Base-by-base conservation (phyloP, 1,140 invertebrate genomes). In the Ceratina calcarata region DNA sequence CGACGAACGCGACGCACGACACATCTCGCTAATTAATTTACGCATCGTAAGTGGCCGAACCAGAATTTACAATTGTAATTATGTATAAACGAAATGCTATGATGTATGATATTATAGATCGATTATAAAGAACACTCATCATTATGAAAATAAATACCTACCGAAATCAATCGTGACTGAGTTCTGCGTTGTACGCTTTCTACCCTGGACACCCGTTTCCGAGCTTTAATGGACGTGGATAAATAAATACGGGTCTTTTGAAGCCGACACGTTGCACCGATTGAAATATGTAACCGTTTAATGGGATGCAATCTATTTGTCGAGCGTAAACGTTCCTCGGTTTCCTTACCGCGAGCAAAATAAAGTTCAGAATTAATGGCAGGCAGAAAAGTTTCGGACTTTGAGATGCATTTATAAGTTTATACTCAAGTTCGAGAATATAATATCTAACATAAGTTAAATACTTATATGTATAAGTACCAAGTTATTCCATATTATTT, bases 51-150 rank as follows among this genome's bases (percentile, higher is more conserved):
- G 87, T 72, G 85, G 37, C 6, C 84, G 89, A 90, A 88, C 83
- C 82, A 91, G 87, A 69, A 91, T 92, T 89, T 92, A 91, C 90
- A 90, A 91, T 89, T 93, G 92, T 93, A 93, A 93, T 93, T 93
- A 93, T 92, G 91, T 93, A 93, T 92, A 93, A 92, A 93, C 86
- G 83, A 89, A 93, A 92, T 89, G 91, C 91, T 93, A 93, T 91
- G 90, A 92, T 93, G 92, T 93, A 93, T 78, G 69, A 78, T 93
- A 93, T 93, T 93, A 93, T 93, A 93, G 92, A 93, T 92, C 91
- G 90, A 93, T 92, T 93, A 93, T 93, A 91, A 92, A 91, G 88
- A 92, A 92, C 91, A 92, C 89, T 91, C 92, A 93, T 93, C 89
- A 93, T 91, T 92, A 92, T 91, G 87, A 92, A 91, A 92, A 91